Evolutionary conservation across 2,797 vertebrate species (phyloP).

Genomic region (Chloroceryle amazona): DNA sequence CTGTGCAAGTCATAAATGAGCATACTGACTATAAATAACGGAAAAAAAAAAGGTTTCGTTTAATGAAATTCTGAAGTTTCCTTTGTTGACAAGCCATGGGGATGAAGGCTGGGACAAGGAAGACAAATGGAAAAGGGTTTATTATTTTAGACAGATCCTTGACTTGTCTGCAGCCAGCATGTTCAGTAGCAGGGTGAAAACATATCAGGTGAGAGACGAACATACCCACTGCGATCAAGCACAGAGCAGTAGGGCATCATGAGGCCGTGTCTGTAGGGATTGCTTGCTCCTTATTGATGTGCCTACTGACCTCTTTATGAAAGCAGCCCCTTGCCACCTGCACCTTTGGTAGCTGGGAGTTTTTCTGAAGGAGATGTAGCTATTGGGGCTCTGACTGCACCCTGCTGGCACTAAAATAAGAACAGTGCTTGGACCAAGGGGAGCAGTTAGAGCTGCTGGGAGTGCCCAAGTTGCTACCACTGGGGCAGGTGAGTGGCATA

Average conservation of each 20-base stretch:
- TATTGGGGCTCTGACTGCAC: rapidly evolving
- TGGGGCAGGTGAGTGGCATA: rapidly evolving
- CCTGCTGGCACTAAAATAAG: background rate
- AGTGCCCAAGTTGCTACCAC: background rate
- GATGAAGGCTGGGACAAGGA: background rate
- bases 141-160: background rate
- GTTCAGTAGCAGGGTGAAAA: background rate
- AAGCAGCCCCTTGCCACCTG: background rate
- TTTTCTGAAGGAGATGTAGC: background rate
- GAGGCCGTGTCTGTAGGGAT: background rate
- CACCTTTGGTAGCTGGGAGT: background rate
- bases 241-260: background rate
- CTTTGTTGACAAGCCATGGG: background rate
- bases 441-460: background rate
- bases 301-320: background rate
- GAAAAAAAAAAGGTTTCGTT: background rate
- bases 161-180: background rate
- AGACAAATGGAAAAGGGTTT: background rate
- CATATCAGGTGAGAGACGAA: background rate
- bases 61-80: background rate
- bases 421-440: background rate
- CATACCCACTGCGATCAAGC: background rate
- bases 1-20: background rate
- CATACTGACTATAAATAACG: background rate
- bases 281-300: background rate